A percentile compares a stretch with the other conserved stretches of the same genome.
These are phyloP conservation scores for Yponomeuta plumbellus DNA, from an alignment of 2,888 invertebrate species.

Conservation along the genomic window DNA sequence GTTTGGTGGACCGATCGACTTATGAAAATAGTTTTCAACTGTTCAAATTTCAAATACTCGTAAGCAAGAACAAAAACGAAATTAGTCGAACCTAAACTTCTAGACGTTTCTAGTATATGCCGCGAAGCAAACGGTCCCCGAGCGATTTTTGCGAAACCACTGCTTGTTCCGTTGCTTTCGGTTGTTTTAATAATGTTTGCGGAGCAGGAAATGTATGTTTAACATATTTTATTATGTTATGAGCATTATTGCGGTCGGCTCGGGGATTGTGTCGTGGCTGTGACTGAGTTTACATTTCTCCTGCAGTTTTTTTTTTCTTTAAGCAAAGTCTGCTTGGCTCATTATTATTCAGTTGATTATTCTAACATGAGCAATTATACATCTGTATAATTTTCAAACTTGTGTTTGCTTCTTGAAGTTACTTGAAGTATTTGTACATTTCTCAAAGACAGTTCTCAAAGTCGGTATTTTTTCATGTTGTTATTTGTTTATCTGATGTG, in stretches of 20 bases:
- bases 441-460: too few species aligned
- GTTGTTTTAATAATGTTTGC: slow-evolving; percentile 2
- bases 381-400: too few species aligned
- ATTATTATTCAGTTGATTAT: not conserved
- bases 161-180: not conserved
- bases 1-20: too few species aligned
- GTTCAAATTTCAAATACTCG: too few species aligned
- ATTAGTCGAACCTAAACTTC: not conserved
- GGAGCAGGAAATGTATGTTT: not conserved
- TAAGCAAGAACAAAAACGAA: too few species aligned
- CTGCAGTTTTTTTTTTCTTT: not conserved
- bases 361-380: too few species aligned
- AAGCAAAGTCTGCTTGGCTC: not conserved
- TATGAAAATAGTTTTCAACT: too few species aligned
- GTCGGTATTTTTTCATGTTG: too few species aligned
- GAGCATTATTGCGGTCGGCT: not conserved
- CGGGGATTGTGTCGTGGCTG: not conserved
- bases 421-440: too few species aligned
- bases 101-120: not conserved
- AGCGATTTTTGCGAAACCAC: slow-evolving; percentile 2
- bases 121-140: not conserved
- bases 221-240: slow-evolving; percentile 2
- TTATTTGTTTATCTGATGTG: too few species aligned
- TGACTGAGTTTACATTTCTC: not conserved
- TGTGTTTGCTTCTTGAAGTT: too few species aligned